Percentiles rank a stretch among this genome's conserved stretches.
These are phyloP conservation scores for Dioctria linearis DNA, from an alignment of 2,888 invertebrate genomes.

Conservation along the genomic window DNA sequence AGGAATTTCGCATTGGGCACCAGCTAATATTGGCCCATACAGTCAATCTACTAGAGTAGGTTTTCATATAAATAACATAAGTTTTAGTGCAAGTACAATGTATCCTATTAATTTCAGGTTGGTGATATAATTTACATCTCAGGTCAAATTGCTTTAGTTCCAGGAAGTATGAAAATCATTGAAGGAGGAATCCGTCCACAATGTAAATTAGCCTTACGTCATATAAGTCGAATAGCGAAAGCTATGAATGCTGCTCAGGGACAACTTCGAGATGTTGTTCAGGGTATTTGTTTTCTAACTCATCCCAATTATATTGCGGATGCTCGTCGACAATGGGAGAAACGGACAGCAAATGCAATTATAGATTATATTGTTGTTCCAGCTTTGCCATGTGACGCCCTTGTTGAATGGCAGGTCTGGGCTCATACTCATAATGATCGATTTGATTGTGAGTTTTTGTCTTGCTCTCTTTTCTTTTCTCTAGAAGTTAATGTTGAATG, in stretches of 20 bases:
- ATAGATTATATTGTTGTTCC: slow-evolving; percentile 90
- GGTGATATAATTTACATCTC: slow-evolving; percentile 89
- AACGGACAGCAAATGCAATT: slow-evolving; percentile 87
- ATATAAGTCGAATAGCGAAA: slow-evolving; percentile 85
- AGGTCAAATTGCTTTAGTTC: slow-evolving; percentile 93
- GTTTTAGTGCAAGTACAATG: neutral
- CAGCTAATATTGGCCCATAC: slow-evolving; percentile 96
- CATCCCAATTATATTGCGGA: slow-evolving; percentile 79
- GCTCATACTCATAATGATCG: slow-evolving; percentile 89
- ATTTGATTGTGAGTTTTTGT: slow-evolving; percentile 81
- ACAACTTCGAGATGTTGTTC: slow-evolving; percentile 86
- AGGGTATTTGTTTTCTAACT: slow-evolving; percentile 91
- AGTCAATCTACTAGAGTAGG: slow-evolving; percentile 90
- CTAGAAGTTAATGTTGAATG: neutral
- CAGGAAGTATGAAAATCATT: slow-evolving; percentile 82
- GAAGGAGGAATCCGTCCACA: slow-evolving; percentile 86
- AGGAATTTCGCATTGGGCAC: slow-evolving; percentile 98
- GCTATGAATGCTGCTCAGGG: slow-evolving; percentile 84
- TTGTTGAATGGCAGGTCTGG: slow-evolving; percentile 95
- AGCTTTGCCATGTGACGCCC: slow-evolving; percentile 83
- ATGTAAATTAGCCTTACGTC: slow-evolving; percentile 86
- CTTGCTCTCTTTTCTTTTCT: neutral
- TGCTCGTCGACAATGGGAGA: slow-evolving; percentile 86
- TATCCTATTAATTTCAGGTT: slow-evolving; percentile 73
- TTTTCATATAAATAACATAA: slow-evolving; percentile 29